Evolutionary conservation across 2,888 invertebrate species (phyloP).

Genomic region (Cryptus viduatorius): DNA sequence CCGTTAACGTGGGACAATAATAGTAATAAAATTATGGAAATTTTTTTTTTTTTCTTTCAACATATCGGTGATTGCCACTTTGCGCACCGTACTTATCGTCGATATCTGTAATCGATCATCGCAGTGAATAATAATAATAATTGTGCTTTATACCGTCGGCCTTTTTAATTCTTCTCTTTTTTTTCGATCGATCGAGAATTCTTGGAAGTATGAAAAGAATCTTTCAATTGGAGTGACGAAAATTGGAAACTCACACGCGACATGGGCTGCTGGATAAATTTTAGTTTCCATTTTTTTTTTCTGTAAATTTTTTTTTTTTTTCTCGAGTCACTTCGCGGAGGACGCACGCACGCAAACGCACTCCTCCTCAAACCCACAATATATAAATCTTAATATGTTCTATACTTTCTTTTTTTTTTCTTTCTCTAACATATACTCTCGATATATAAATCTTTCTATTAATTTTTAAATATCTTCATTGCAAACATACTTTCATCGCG

Average conservation of each 20-base stretch:
- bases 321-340: conserved; percentile 26
- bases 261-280: conserved; percentile 7
- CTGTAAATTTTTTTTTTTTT: neutral
- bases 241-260: conserved; percentile 59
- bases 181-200: conserved; percentile 22
- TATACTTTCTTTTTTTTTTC: conserved; percentile 69
- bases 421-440: conserved; percentile 34
- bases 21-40: conserved; percentile 72
- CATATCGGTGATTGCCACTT: conserved; percentile 68
- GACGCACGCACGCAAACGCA: conserved; percentile 43
- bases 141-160: conserved; percentile 43
- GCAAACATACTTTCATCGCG: conserved; percentile 59
- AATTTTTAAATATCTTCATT: conserved; percentile 67
- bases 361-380: conserved; percentile 33
- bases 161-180: neutral
- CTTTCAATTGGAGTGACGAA: conserved; percentile 46
- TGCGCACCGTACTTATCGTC: conserved; percentile 65
- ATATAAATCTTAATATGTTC: conserved; percentile 69
- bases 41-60: conserved; percentile 65
- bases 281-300: neutral
- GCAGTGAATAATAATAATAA: conserved; percentile 59
- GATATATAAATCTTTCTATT: conserved; percentile 49
- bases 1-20: conserved; percentile 55
- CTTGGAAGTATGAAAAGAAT: conserved; percentile 41
- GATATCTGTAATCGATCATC: conserved; percentile 48